Evolutionary conservation across 2,888 invertebrate genomes (phyloP).

Genomic region (Tiphia femorata): DNA sequence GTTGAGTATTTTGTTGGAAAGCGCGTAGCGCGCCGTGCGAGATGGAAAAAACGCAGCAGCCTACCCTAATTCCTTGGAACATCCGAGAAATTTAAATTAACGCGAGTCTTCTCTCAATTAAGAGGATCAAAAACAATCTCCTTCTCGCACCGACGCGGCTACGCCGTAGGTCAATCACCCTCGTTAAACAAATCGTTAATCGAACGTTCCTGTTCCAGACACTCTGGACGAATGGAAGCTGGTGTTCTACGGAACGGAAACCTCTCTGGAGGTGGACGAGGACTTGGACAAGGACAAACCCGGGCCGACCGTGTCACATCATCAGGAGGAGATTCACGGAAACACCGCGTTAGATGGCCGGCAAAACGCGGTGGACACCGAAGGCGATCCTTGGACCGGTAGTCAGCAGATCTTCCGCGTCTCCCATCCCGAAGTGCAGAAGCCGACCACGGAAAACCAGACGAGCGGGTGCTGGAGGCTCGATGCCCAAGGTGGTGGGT

Average conservation of each 20-base stretch:
- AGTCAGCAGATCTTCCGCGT: slow-evolving; percentile 61
- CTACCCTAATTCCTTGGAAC: too few relatives aligned
- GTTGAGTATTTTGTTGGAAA: too few relatives aligned
- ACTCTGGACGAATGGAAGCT: slow-evolving; percentile 82
- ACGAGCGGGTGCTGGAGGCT: slow-evolving; percentile 54
- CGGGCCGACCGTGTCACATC: slow-evolving; percentile 32
- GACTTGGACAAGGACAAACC: slow-evolving; percentile 56
- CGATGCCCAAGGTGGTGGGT: slow-evolving; percentile 49
- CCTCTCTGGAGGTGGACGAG: slow-evolving; percentile 66
- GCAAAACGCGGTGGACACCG: slow-evolving; percentile 55
- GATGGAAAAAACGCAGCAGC: too few relatives aligned
- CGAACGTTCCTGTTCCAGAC: too few relatives aligned
- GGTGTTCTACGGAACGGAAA: slow-evolving; percentile 84
- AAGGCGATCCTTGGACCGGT: slow-evolving; percentile 59
- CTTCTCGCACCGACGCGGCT: too few relatives aligned
- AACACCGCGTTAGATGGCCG: slow-evolving; percentile 39
- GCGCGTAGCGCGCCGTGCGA: too few relatives aligned
- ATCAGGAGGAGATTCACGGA: slow-evolving; percentile 34
- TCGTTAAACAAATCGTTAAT: too few relatives aligned
- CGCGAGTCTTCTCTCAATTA: too few relatives aligned
- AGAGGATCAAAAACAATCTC: too few relatives aligned
- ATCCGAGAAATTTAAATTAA: too few relatives aligned
- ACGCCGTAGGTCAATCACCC: too few relatives aligned
- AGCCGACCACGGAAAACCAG: slow-evolving; percentile 62
- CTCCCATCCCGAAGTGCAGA: slow-evolving; percentile 62